Evolutionary conservation across 2,888 invertebrate genomes (phyloP).

Genomic region (Salticus scenicus): DNA sequence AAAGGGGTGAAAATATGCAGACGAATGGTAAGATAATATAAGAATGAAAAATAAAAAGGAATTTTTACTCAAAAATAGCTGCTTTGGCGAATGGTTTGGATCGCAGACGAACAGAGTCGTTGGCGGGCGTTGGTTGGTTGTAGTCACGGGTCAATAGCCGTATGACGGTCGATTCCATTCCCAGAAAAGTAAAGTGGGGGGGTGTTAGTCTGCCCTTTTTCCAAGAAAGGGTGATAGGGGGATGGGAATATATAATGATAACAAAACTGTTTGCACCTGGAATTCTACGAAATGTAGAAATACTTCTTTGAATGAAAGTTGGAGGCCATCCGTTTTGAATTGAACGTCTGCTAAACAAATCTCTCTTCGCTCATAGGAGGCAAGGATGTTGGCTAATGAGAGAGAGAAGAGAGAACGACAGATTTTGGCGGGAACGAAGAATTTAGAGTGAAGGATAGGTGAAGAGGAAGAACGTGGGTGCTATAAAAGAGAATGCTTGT

Average conservation of each 20-base stretch:
- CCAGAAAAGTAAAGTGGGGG: slow-evolving; percentile 20
- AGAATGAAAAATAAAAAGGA: not conserved
- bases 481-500: not conserved
- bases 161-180: slow-evolving; percentile 37
- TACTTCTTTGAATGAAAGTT: not conserved
- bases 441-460: not conserved
- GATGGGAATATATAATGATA: slow-evolving; percentile 5
- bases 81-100: slow-evolving; percentile 8
- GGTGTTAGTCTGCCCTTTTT: slow-evolving; percentile 35
- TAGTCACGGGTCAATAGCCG: slow-evolving; percentile 63
- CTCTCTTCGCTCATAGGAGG: not conserved
- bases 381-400: not conserved
- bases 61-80: slow-evolving; percentile 34
- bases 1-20: slow-evolving; percentile 4
- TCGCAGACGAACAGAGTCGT: slow-evolving; percentile 4
- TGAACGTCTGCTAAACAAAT: not conserved
- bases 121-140: slow-evolving; percentile 30
- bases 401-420: no score
- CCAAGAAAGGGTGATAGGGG: slow-evolving; percentile 43
- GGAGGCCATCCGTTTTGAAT: not conserved
- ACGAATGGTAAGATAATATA: slow-evolving; percentile 4
- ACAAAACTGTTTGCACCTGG: slow-evolving; percentile 52
- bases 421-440: no score
- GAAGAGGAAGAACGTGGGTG: not conserved
- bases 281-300: slow-evolving; percentile 34